Percentiles rank a stretch among this genome's conserved stretches.
These are phyloP conservation scores for Sciaenops ocellatus DNA, from an alignment of 2,797 vertebrate genomes.

Conservation along the genomic window DNA sequence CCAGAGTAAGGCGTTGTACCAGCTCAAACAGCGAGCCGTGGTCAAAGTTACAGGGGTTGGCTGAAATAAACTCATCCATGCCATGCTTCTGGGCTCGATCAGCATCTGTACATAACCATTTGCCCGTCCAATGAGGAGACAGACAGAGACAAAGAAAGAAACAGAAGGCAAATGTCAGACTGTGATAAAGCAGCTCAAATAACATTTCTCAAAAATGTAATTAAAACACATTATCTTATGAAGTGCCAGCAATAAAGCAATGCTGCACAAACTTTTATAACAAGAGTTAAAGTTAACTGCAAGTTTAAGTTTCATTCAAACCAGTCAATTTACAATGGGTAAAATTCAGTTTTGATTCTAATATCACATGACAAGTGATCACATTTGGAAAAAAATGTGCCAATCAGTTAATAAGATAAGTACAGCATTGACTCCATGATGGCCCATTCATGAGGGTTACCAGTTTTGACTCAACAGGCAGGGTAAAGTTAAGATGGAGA, in stretches of 20 bases:
- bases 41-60: conserved; percentile 99
- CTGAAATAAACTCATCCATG: conserved; percentile 99
- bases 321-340: background rate
- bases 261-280: background rate
- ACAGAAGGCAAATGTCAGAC: conserved; percentile 18
- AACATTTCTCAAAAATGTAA: background rate
- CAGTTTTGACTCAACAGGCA: conserved; percentile 16
- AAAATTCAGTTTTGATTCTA: background rate
- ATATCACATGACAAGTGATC: background rate
- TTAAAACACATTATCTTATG: background rate
- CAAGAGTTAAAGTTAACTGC: background rate
- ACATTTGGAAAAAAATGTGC: background rate
- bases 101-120: conserved; percentile 88
- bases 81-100: conserved; percentile 99
- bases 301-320: background rate
- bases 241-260: conserved; percentile 17
- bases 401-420: background rate
- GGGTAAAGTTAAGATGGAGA: background rate
- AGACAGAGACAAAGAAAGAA: conserved; percentile 19
- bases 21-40: conserved; percentile 97
- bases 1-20: conserved; percentile 97
- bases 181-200: background rate
- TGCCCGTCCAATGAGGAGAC: background rate
- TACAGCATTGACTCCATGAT: conserved; percentile 22
- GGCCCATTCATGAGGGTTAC: background rate